Percentiles rank a stretch among this genome's conserved stretches.
Conservation (phyloP, 2,113 vertebrate genomes). For the Hepsetus odoe region DNA sequence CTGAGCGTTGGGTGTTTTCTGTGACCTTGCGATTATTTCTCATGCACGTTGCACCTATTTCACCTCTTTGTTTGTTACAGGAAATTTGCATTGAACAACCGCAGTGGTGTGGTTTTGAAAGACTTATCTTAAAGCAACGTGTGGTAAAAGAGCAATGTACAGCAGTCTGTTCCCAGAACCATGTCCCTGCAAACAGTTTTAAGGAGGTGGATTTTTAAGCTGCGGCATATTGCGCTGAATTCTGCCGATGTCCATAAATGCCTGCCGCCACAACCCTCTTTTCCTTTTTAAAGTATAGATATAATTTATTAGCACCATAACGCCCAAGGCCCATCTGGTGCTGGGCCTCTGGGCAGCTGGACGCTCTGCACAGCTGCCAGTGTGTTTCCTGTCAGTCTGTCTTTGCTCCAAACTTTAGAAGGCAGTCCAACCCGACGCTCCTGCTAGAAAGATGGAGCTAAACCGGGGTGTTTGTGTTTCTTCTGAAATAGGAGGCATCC, state of each 20-base stretch:
- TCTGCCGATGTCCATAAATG: slow-evolving; percentile 62
- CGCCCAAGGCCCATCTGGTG: slow-evolving; percentile 80
- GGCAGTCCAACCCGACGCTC: not conserved
- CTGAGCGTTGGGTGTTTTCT: slow-evolving; percentile 48
- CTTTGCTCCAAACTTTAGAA: slow-evolving; percentile 15
- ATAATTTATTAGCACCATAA: slow-evolving; percentile 82
- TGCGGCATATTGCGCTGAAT: slow-evolving; percentile 64
- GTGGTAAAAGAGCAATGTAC: not conserved
- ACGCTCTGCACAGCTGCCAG: slow-evolving; percentile 60
- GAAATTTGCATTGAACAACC: slow-evolving; percentile 60
- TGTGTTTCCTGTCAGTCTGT: slow-evolving; percentile 70
- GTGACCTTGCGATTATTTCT: slow-evolving; percentile 59
- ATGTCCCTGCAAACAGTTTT: not conserved
- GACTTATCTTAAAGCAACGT: slow-evolving; percentile 26
- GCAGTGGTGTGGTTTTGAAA: slow-evolving; percentile 53
- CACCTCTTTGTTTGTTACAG: slow-evolving; percentile 60
- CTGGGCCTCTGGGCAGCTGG: slow-evolving; percentile 78
- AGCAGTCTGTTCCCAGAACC: not conserved
- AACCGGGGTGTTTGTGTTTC: not conserved
- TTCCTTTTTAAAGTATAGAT: slow-evolving; percentile 74
- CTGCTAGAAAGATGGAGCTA: not conserved
- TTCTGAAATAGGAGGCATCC: not conserved
- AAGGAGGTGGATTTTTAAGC: not conserved
- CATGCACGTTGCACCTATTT: slow-evolving; percentile 51
- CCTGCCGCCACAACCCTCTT: slow-evolving; percentile 14